phyloP scores from a whole-genome alignment of 2,797 vertebrate genomes.

The Chelonia mydas region DNA sequence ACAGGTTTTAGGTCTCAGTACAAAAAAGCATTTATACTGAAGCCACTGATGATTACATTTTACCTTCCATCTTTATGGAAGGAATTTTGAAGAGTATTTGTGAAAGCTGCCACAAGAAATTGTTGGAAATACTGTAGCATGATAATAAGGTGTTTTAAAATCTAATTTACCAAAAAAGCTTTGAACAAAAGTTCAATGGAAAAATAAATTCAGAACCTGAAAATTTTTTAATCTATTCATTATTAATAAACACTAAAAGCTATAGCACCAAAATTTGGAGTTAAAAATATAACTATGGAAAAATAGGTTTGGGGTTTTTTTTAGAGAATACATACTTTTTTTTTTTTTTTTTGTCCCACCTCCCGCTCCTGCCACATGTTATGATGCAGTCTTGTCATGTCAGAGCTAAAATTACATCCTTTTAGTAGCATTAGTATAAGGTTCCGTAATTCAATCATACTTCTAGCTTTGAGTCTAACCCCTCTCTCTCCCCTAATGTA shows the following conservation, averaged over 20 bases:
- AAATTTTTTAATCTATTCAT: neutral
- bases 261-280: neutral
- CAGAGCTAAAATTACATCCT: neutral
- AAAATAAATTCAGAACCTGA: neutral
- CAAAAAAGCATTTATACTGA: slow-evolving; percentile 14
- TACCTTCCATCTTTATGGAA: neutral
- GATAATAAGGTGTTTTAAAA: neutral
- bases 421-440: neutral
- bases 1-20: neutral
- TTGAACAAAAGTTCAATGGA: neutral
- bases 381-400: neutral
- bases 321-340: neutral
- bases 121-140: neutral
- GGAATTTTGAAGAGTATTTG: neutral
- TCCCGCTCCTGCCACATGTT: neutral
- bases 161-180: neutral
- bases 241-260: neutral
- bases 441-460: neutral
- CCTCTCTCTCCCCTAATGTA: neutral
- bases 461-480: neutral
- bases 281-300: neutral
- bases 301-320: neutral
- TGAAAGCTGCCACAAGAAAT: neutral
- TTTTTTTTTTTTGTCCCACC: neutral
- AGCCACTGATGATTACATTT: neutral